Conservation (phyloP, 92 coral and sea anemone genomes). For the Pocillopora meandrina region DNA sequence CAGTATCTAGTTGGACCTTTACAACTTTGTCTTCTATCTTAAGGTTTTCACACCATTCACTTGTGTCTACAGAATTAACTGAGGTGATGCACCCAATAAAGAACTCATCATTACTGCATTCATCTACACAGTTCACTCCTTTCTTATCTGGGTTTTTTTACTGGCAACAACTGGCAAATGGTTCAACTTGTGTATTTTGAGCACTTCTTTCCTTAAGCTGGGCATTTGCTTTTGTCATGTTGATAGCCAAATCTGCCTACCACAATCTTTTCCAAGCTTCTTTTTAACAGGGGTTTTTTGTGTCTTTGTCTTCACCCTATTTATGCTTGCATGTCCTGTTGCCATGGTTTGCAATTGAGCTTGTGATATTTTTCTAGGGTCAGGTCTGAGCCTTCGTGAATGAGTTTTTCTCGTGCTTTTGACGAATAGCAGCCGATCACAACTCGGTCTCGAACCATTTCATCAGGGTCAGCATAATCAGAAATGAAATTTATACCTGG, state of each 20-base stretch:
- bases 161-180: conserved; percentile 47
- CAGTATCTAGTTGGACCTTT: conserved; percentile 5
- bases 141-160: neutral
- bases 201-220: conserved; percentile 42
- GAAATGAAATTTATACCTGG: conserved; percentile 66
- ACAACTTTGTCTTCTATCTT: conserved; percentile 38
- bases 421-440: conserved; percentile 43
- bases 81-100: conserved; percentile 24
- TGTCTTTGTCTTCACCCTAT: neutral
- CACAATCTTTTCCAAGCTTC: neutral
- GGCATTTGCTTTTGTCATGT: conserved; percentile 42
- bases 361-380: conserved; percentile 37
- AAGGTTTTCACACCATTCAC: conserved; percentile 30
- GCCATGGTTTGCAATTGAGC: conserved; percentile 38
- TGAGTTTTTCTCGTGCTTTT: conserved; percentile 48
- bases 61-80: conserved; percentile 10
- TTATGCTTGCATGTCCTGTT: conserved; percentile 22
- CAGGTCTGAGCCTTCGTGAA: conserved; percentile 53
- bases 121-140: conserved; percentile 29
- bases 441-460: conserved; percentile 47
- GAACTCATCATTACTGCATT: neutral
- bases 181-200: conserved; percentile 46
- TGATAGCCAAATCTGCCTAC: conserved; percentile 13
- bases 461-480: conserved; percentile 43
- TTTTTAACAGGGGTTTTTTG: neutral